Evolutionary conservation across 2,797 vertebrate species (phyloP), one percentile per base, ranked within the genome.

Genomic region (Poeciliopsis turneri): DNA sequence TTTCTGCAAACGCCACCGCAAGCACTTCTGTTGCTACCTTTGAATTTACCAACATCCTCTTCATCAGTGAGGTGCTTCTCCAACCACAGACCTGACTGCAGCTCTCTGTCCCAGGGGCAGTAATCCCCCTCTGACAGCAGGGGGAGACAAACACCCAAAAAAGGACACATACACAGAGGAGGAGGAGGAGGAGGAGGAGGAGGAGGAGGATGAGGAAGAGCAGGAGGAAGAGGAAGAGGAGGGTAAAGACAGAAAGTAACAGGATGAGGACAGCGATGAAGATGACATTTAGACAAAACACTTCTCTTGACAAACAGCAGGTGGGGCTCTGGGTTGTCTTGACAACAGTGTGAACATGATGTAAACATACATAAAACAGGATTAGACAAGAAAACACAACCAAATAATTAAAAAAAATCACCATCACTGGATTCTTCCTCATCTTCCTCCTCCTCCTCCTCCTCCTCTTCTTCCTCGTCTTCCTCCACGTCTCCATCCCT

Each of bases 71-170:
- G 95, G 92, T 82, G 86, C 88, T 83, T 96, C 87, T 97, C 96
- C 89, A 97, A 96, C 97, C 97, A 97, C 79, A 96, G 95, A 92
- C 97, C 96, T 92, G 97, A 97, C 94, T 96, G 97, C 88, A 97
- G 96, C 92, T 98, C 98, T 93, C 85, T 97, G 87, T 97, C 96
- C 98, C 96, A 97, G 84, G 98, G 97, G 93, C 95, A 97, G 96
- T 98, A 98, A 95, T 97, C 97, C 74, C 97, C 97, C 96, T 97
- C 97, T 99, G 96, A 93, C 96, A 96, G 93, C 90, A 96, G 96
- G 94, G 96, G 96, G 96, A 96, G 94, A 93, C 94, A 96, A 75
- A 95, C 94, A 92, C 88, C 92, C 78, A 86, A 43, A 73, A 71
- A 43, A 53, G 74, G 5, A 45, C 5, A 70, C 5, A 11, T 15